Evolutionary conservation across 1,140 invertebrate species (phyloP), one percentile per base, ranked within the genome.

Genomic region (Eciton burchellii): DNA sequence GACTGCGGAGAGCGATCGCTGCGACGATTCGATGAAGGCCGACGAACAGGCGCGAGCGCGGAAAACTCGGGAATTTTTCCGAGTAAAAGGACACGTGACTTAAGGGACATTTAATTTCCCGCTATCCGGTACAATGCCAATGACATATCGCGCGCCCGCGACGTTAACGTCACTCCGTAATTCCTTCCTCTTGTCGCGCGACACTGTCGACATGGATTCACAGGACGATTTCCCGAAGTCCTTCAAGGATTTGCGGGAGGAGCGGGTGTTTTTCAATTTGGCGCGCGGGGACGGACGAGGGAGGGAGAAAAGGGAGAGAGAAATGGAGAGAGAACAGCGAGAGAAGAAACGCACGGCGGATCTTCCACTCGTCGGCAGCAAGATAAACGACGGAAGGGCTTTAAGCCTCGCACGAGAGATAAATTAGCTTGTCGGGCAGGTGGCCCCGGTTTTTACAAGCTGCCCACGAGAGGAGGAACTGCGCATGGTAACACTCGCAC

Each of bases 351-450:
- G 83, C 79, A 62, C 62, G 73, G 57, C 24, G 83, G 79, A 91
- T 88, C 82, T 62, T 86, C 74, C 71, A 88, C 87, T 91, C 85
- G 89, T 88, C 89, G 88, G 73, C 79, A 74, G 88, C 82, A 91
- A 92, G 91, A 92, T 91, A 91, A 92, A 91, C 91, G 89, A 91
- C 89, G 83, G 82, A 87, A 85, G 86, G 89, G 89, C 89, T 91
- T 89, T 90, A 89, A 89, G 87, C 90, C 90, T 90, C 87, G 91
- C 88, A 77, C 88, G 89, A 84, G 88, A 92, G 91, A 92, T 92
- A 92, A 92, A 92, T 92, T 92, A 91, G 89, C 88, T 85, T 86
- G 90, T 86, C 88, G 87, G 88, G 89, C 87, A 87, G 85, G 89
- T 87, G 88, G 89, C 77, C 85, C 83, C 63, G 77, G 85, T 89